Evolutionary conservation across 92 coral and sea anemone species (phyloP).

Genomic region (Epizoanthus fatuus): DNA sequence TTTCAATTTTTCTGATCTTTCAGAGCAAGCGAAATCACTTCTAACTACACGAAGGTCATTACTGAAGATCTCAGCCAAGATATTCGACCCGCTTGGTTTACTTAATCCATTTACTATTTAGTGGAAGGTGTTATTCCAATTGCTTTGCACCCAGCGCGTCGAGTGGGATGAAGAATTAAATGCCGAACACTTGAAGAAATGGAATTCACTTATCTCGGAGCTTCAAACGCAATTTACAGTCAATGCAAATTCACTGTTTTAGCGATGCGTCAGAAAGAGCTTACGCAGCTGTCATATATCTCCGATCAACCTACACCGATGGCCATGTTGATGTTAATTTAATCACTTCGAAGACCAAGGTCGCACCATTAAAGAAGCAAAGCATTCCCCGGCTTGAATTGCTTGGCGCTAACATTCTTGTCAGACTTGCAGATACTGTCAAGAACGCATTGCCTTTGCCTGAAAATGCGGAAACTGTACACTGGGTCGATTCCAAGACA

Average conservation of each 20-base stretch:
- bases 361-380: conserved; percentile 47
- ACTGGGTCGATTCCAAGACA: conserved; percentile 63
- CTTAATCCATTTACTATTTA: conserved; percentile 53
- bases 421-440: conserved; percentile 2
- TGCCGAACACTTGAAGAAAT: conserved; percentile 42
- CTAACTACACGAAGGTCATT: conserved; percentile 45
- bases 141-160: conserved; percentile 16
- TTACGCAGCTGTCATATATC: conserved; percentile 59
- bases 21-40: conserved; percentile 43
- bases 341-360: background rate
- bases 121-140: conserved; percentile 56
- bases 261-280: conserved; percentile 56
- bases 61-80: conserved; percentile 65
- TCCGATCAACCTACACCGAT: conserved; percentile 19
- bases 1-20: conserved; percentile 45
- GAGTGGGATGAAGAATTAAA: conserved; percentile 50
- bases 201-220: conserved; percentile 45
- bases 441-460: background rate
- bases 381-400: conserved; percentile 47
- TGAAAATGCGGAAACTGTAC: background rate
- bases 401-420: conserved; percentile 32
- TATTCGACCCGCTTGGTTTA: conserved; percentile 65
- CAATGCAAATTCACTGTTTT: conserved; percentile 66
- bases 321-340: conserved; percentile 6
- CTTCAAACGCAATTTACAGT: conserved; percentile 26